A percentile compares a stretch with the other conserved stretches of the same genome.
These are phyloP conservation scores for Orientallactaga sibirica DNA, from an alignment of 2,797 vertebrate genomes.

Conservation along the genomic window DNA sequence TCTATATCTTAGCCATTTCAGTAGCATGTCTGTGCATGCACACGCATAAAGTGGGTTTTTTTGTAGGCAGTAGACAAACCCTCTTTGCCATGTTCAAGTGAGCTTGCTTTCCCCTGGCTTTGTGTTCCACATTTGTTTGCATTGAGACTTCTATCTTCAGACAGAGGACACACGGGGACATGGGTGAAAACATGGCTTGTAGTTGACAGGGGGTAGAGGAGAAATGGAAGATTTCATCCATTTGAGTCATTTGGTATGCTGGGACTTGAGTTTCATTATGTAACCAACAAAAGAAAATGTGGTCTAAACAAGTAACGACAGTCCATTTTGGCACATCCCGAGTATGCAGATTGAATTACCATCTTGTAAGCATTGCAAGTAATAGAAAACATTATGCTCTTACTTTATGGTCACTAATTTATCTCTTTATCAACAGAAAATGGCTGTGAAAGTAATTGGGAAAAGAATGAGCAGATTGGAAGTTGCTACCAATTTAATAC, in stretches of 20 bases:
- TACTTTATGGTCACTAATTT: conserved; percentile 55
- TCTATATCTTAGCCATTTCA: conserved; percentile 14
- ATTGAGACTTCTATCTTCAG: neutral
- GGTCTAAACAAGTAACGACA: neutral
- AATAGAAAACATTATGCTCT: conserved; percentile 19
- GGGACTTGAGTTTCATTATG: conserved; percentile 32
- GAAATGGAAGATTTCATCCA: neutral
- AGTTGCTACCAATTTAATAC: conserved; percentile 95
- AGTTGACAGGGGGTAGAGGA: neutral
- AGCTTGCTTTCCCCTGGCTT: conserved; percentile 4
- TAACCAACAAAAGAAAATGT: conserved; percentile 43
- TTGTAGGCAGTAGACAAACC: neutral
- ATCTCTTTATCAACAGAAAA: conserved; percentile 90
- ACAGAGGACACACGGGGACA: neutral
- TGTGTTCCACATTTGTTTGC: neutral
- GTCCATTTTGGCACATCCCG: neutral
- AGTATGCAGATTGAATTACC: conserved; percentile 22
- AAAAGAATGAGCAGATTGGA: conserved; percentile 84
- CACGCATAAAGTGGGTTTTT: neutral
- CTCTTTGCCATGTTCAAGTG: neutral
- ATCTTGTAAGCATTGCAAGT: conserved; percentile 33
- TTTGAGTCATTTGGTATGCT: neutral
- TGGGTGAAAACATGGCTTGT: neutral
- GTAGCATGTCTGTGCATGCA: neutral
- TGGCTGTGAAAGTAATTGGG: conserved; percentile 92